Percentiles rank a stretch among this genome's conserved stretches.
phyloP scores from a whole-genome alignment of 2,113 vertebrate species.

The Atlantisia rogersi region DNA sequence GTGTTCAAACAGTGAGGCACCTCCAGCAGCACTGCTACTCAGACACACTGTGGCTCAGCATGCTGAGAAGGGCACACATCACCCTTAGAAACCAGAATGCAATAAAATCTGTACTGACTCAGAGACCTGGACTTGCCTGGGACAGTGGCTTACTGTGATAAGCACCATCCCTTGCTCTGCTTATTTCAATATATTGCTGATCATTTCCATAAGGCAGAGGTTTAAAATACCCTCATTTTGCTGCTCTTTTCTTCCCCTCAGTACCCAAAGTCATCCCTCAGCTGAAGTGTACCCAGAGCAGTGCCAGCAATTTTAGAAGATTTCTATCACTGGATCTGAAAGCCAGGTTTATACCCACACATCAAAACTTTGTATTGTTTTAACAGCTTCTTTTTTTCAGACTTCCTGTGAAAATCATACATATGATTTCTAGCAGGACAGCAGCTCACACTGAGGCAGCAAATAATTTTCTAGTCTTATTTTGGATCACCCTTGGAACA shows the following conservation, averaged over 20 bases:
- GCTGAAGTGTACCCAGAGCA: background rate
- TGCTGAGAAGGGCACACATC: background rate
- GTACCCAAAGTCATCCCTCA: background rate
- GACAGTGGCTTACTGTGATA: accelerated
- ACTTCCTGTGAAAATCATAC: background rate
- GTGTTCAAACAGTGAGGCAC: background rate
- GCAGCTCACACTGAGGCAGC: constrained; percentile 1
- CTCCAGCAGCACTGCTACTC: background rate
- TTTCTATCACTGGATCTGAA: background rate
- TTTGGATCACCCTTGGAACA: constrained; percentile 31
- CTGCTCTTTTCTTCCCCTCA: background rate
- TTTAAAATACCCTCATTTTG: background rate
- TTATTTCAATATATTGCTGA: background rate
- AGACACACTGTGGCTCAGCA: background rate
- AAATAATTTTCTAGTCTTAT: constrained; percentile 37
- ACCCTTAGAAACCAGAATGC: background rate
- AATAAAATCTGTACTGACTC: background rate
- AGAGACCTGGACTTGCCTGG: background rate
- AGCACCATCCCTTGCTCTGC: background rate
- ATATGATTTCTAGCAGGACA: constrained; percentile 10
- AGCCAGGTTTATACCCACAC: background rate
- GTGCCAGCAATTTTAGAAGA: background rate
- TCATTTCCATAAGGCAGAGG: background rate
- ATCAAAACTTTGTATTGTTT: background rate
- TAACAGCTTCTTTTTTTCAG: background rate